Evolutionary conservation across 2,888 invertebrate genomes (phyloP).

Genomic region (Ectobius pallidus): DNA sequence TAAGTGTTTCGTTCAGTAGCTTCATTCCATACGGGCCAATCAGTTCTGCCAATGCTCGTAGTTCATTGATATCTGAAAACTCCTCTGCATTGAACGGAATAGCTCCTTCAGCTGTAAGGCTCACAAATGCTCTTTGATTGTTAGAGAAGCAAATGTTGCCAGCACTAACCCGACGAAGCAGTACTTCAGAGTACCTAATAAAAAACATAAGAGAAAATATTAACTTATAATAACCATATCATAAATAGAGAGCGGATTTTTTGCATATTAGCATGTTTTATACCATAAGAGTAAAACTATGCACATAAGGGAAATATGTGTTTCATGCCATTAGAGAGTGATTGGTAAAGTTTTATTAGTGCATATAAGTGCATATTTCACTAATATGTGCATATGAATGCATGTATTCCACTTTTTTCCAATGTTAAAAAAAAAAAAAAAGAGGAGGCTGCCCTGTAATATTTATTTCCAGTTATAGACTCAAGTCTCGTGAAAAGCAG

Average conservation of each 20-base stretch:
- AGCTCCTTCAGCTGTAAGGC: conserved; percentile 87
- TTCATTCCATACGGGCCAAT: conserved; percentile 99
- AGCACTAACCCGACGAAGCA: conserved; percentile 88
- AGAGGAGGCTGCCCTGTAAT: no score
- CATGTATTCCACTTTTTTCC: no score
- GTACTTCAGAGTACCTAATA: conserved; percentile 71
- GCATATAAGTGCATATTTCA: no score
- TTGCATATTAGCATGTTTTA: neutral
- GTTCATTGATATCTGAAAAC: conserved; percentile 94
- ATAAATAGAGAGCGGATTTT: neutral
- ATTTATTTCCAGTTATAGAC: no score
- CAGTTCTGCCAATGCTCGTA: conserved; percentile 92
- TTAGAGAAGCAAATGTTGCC: conserved; percentile 97
- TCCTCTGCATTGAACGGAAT: conserved; percentile 97
- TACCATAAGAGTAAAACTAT: neutral
- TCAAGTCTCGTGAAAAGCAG: no score
- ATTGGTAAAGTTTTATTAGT: no score
- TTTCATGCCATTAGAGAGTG: no score
- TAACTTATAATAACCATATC: neutral
- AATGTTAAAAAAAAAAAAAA: no score
- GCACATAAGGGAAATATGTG: no score
- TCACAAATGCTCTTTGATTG: conserved; percentile 96
- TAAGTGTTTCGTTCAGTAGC: conserved; percentile 91
- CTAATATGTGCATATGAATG: no score
- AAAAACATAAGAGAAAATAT: no score